These are phyloP conservation scores for Thysanoteuthis rhombus DNA, from an alignment of 2,888 invertebrate genomes.

Conservation along the genomic window DNA sequence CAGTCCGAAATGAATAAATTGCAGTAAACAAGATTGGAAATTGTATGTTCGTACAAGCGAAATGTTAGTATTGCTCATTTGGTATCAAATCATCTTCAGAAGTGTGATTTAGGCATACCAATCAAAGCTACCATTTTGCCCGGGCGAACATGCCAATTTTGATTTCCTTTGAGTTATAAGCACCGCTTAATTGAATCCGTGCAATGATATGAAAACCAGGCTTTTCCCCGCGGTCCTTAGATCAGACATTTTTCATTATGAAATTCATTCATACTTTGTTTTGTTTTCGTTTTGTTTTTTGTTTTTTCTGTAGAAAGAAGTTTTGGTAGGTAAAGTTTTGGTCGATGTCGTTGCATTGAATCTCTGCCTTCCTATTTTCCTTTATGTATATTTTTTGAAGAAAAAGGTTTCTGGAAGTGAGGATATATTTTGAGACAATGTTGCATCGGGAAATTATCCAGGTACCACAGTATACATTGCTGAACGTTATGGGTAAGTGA, in stretches of 20 bases:
- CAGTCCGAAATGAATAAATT: background rate
- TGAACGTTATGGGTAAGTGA: constrained; percentile 31
- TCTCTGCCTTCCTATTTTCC: background rate
- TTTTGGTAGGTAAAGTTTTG: background rate
- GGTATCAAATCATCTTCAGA: background rate
- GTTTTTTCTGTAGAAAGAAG: background rate
- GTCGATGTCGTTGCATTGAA: background rate
- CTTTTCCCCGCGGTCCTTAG: background rate
- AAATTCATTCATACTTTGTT: background rate
- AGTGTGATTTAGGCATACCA: background rate
- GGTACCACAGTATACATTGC: constrained; percentile 20
- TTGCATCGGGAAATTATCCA: constrained; percentile 20
- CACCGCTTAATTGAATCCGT: background rate
- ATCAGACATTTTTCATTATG: background rate
- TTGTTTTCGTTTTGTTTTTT: too few relatives aligned
- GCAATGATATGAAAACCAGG: background rate
- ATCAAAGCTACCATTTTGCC: background rate
- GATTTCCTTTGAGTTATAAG: background rate
- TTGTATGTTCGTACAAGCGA: background rate
- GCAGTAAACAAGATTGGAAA: background rate
- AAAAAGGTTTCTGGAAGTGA: constrained; percentile 22
- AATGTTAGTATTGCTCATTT: background rate
- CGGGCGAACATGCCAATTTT: background rate
- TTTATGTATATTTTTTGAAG: background rate
- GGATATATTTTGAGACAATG: background rate